Conservation (phyloP, 2,113 vertebrate genomes). For the Beaufortia kweichowensis region DNA sequence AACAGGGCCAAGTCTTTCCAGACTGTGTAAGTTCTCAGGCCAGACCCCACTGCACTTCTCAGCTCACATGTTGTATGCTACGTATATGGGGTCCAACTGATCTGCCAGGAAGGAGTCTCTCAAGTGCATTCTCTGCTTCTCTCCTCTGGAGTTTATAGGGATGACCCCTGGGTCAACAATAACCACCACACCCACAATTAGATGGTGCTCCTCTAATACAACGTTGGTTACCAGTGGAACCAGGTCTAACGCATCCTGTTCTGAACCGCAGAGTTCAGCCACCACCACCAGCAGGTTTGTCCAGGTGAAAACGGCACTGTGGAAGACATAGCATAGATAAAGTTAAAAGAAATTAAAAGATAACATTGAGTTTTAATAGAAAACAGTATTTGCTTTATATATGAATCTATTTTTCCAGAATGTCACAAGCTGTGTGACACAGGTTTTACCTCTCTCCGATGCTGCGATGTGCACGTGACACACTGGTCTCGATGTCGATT, state of each 20-base stretch:
- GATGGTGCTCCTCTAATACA: constrained; percentile 95
- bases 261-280: constrained; percentile 93
- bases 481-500: constrained; percentile 93
- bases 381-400: too few relatives aligned
- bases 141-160: constrained; percentile 95
- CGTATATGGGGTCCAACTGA: constrained; percentile 96
- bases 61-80: constrained; percentile 97
- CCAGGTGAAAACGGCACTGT: constrained; percentile 96
- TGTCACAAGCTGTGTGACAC: background rate
- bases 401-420: too few relatives aligned
- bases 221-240: constrained; percentile 96
- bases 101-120: constrained; percentile 96
- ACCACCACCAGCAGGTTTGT: constrained; percentile 98
- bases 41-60: constrained; percentile 14
- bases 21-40: background rate
- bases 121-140: constrained; percentile 98
- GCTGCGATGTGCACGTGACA: constrained; percentile 92
- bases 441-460: constrained; percentile 92
- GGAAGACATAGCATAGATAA: background rate
- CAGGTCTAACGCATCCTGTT: constrained; percentile 95
- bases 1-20: background rate
- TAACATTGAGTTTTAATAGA: too few relatives aligned
- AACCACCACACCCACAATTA: constrained; percentile 96
- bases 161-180: constrained; percentile 96
- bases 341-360: background rate